These are phyloP conservation scores for Paradoxurus hermaphroditus DNA, from an alignment of 2,113 vertebrate genomes.

Conservation along the genomic window DNA sequence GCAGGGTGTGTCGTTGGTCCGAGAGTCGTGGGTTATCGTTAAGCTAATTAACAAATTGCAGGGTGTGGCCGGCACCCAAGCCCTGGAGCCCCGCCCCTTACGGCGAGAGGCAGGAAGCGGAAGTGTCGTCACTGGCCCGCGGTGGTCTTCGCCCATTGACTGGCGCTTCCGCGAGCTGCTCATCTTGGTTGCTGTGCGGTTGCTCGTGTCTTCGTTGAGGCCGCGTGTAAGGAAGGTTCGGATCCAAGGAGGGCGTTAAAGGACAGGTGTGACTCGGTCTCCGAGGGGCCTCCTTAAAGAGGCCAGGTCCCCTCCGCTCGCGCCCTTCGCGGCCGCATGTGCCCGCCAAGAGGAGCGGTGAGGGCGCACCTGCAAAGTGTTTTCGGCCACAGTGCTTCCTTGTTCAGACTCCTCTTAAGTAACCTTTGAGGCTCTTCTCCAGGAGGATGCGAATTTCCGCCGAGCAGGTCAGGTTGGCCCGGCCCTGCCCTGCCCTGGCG, in stretches of 20 bases:
- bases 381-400: background rate
- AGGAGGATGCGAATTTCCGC: background rate
- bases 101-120: background rate
- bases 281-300: background rate
- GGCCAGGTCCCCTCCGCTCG: background rate
- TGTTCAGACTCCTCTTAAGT: background rate
- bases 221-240: rapidly evolving
- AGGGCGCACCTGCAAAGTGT: background rate
- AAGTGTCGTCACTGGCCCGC: background rate
- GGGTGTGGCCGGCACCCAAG: rapidly evolving
- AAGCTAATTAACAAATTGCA: too few relatives aligned
- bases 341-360: background rate
- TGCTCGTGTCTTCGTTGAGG: rapidly evolving
- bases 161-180: rapidly evolving
- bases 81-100: rapidly evolving
- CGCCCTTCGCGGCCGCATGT: rapidly evolving
- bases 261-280: background rate
- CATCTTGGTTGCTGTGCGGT: rapidly evolving
- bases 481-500: background rate
- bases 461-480: background rate
- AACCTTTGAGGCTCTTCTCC: background rate
- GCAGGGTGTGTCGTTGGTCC: rapidly evolving
- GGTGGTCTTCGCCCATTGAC: rapidly evolving
- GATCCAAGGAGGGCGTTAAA: background rate
- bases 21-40: too few relatives aligned